Evolutionary conservation across 2,113 vertebrate species (phyloP).

Genomic region (Anguilla japonica): DNA sequence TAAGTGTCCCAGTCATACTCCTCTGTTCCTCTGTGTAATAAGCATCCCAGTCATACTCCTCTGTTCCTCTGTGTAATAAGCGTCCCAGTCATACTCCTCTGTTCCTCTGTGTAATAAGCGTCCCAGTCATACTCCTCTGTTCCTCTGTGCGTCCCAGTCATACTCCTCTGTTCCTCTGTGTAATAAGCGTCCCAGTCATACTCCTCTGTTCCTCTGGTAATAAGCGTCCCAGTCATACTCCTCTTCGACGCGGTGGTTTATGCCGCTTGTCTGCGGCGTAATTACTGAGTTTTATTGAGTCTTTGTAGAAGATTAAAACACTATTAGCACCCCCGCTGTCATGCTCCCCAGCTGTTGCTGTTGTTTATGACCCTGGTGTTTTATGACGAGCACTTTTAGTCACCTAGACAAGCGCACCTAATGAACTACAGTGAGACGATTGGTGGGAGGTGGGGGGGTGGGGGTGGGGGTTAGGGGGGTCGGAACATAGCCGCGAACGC

Average conservation of each 20-base stretch:
- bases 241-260: constrained; percentile 55
- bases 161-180: too few relatives aligned
- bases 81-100: too few relatives aligned
- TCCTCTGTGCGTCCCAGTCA: too few relatives aligned
- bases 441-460: constrained; percentile 32
- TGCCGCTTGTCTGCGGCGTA: constrained; percentile 51
- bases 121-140: too few relatives aligned
- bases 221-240: constrained; percentile 43
- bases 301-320: constrained; percentile 70
- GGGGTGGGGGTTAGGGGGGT: constrained; percentile 11
- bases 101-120: too few relatives aligned
- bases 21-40: too few relatives aligned
- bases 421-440: constrained; percentile 56
- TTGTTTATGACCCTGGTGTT: constrained; percentile 69
- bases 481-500: not conserved
- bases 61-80: too few relatives aligned
- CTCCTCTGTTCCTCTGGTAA: too few relatives aligned
- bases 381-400: constrained; percentile 62
- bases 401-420: constrained; percentile 69
- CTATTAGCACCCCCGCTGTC: constrained; percentile 64
- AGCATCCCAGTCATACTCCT: too few relatives aligned
- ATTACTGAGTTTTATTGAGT: constrained; percentile 72
- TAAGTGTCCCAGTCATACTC: too few relatives aligned
- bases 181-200: too few relatives aligned
- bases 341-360: constrained; percentile 70